A percentile compares a stretch with the other conserved stretches of the same genome.
phyloP scores from a whole-genome alignment of 2,888 invertebrate species.

The Lasiommata megera region DNA sequence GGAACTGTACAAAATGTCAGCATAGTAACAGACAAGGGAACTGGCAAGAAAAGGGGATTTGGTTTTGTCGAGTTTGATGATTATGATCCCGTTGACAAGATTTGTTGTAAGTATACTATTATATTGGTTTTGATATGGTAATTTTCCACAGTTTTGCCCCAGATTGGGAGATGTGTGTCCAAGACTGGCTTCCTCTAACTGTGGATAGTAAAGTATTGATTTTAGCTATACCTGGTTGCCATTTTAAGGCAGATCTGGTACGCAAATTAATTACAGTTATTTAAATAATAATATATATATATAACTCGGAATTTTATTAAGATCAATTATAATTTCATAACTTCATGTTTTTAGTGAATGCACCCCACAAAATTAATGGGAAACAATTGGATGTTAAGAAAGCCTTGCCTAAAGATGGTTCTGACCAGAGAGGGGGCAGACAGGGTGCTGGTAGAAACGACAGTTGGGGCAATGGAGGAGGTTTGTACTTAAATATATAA shows the following conservation, averaged over 20 bases:
- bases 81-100: conserved; percentile 98
- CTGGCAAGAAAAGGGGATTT: conserved; percentile 96
- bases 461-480: conserved; percentile 60
- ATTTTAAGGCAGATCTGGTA: conserved; percentile 60
- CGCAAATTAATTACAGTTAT: conserved; percentile 60
- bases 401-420: conserved; percentile 91
- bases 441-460: conserved; percentile 66
- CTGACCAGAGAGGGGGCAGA: conserved; percentile 79
- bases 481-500: conserved; percentile 5
- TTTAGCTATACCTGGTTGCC: conserved; percentile 73
- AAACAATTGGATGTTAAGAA: conserved; percentile 96
- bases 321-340: conserved; percentile 11
- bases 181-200: conserved; percentile 76
- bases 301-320: conserved; percentile 9
- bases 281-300: conserved; percentile 3
- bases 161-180: conserved; percentile 66
- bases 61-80: conserved; percentile 98
- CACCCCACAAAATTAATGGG: conserved; percentile 91
- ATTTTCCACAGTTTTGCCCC: conserved; percentile 75
- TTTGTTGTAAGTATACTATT: conserved; percentile 88
- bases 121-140: not conserved
- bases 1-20: conserved; percentile 93
- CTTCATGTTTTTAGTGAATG: conserved; percentile 82
- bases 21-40: conserved; percentile 95
- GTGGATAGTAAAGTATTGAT: conserved; percentile 73